phyloP scores from a whole-genome alignment of 2,113 vertebrate species.

The Condylura cristata region DNA sequence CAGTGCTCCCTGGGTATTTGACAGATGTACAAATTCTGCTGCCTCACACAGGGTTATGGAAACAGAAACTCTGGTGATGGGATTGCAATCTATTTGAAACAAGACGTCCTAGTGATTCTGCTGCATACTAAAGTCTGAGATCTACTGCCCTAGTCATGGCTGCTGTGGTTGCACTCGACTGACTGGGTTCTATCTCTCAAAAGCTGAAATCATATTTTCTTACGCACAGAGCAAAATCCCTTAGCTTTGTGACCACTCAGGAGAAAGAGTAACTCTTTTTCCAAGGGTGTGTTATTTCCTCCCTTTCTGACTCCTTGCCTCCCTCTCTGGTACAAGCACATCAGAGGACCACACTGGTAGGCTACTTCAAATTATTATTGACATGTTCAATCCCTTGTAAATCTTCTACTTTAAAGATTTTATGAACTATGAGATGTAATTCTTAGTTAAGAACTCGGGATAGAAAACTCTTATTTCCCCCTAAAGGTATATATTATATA shows the following conservation, averaged over 20 bases:
- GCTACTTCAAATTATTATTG: neutral
- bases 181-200: neutral
- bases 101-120: neutral
- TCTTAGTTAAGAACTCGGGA: conserved; percentile 48
- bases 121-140: neutral
- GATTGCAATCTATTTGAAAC: neutral
- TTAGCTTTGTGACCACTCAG: neutral
- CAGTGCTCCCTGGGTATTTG: neutral
- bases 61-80: neutral
- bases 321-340: neutral
- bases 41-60: neutral
- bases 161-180: neutral
- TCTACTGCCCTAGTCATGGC: neutral
- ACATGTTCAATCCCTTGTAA: neutral
- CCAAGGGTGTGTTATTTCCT: neutral
- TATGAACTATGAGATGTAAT: neutral
- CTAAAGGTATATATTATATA: neutral
- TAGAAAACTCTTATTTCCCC: conserved; percentile 6
- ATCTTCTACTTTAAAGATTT: conserved; percentile 45
- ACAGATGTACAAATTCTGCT: neutral
- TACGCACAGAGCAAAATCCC: neutral
- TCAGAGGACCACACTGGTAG: neutral
- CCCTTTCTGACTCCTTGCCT: no score
- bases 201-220: neutral
- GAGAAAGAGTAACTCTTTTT: neutral